Evolutionary conservation across 92 coral and sea anemone genomes (phyloP).

Genomic region (Chrysogorgia sp.): DNA sequence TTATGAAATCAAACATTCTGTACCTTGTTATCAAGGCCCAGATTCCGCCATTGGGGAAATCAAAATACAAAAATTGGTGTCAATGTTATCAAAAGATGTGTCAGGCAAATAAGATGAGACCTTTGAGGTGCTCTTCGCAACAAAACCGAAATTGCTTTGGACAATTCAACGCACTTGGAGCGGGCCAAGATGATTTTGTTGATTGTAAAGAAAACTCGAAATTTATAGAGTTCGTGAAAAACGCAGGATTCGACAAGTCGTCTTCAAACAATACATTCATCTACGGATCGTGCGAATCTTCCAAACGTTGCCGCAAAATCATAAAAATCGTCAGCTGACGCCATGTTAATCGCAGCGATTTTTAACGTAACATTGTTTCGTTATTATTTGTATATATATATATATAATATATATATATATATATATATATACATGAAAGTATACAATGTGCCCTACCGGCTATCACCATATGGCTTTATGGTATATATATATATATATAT

Average conservation of each 20-base stretch:
- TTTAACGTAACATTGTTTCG: no score
- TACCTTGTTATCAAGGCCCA: conserved; percentile 38
- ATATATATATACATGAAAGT: no score
- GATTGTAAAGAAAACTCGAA: conserved; percentile 34
- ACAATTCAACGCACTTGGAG: conserved; percentile 27
- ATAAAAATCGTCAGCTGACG: no score
- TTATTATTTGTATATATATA: no score
- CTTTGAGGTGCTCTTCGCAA: conserved; percentile 30
- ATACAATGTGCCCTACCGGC: no score
- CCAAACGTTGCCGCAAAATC: conserved; percentile 8
- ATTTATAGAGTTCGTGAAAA: not conserved
- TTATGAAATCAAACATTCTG: conserved; percentile 1
- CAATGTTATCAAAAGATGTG: conserved; percentile 35
- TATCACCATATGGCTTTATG: no score
- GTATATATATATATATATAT: no score
- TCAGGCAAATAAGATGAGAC: conserved; percentile 3
- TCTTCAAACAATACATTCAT: conserved; percentile 47
- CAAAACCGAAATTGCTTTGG: conserved; percentile 29
- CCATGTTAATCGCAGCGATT: no score
- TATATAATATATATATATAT: no score
- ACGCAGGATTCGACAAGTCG: conserved; percentile 46
- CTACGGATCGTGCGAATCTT: conserved; percentile 29
- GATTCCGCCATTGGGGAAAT: conserved; percentile 35
- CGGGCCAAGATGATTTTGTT: conserved; percentile 15
- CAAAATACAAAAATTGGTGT: conserved; percentile 43